These are phyloP conservation scores for Aethes cnicana DNA, from an alignment of 2,888 invertebrate species.

Conservation along the genomic window DNA sequence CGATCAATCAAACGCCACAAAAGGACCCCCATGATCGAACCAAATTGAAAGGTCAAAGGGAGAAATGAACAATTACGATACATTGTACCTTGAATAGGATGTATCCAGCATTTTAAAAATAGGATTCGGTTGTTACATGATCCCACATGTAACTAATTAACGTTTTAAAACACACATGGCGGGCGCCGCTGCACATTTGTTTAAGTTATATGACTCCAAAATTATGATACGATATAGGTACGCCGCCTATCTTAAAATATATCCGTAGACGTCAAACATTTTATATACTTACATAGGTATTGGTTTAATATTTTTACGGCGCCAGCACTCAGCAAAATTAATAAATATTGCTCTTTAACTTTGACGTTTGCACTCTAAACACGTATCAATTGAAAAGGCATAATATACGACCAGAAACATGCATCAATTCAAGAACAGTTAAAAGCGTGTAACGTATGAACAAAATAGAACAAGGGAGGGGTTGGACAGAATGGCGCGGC, in stretches of 20 bases:
- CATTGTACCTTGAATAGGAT: neutral
- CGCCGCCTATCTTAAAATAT: constrained; percentile 16
- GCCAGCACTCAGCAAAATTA: constrained; percentile 13
- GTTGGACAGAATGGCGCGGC: constrained; percentile 38
- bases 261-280: constrained; percentile 4
- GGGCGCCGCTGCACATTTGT: constrained; percentile 9
- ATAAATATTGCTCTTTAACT: constrained; percentile 6
- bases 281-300: neutral
- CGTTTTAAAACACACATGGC: constrained; percentile 24
- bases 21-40: constrained; percentile 42
- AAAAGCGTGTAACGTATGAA: constrained; percentile 34
- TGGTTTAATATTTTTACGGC: neutral
- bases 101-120: constrained; percentile 20
- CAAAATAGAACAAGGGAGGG: constrained; percentile 34
- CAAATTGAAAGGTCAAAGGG: constrained; percentile 51
- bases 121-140: constrained; percentile 34
- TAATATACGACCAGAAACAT: constrained; percentile 32
- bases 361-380: constrained; percentile 32
- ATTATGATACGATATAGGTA: constrained; percentile 18
- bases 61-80: constrained; percentile 43
- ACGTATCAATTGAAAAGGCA: constrained; percentile 35
- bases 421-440: constrained; percentile 33
- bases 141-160: constrained; percentile 45
- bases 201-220: constrained; percentile 18
- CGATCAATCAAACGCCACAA: constrained; percentile 46